Percentiles rank a stretch among this genome's conserved stretches.
phyloP scores from a whole-genome alignment of 2,888 invertebrate species.

The Halocaridina rubra region DNA sequence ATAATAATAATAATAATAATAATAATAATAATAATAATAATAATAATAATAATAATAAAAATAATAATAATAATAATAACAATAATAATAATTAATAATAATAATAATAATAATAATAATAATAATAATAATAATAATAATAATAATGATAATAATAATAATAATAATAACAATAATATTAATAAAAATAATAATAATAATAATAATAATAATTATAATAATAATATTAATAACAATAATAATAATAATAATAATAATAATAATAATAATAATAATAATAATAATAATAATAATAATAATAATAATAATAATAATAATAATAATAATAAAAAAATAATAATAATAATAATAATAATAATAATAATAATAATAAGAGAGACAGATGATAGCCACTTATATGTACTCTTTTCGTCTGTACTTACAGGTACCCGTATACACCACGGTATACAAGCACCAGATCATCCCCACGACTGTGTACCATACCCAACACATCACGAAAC shows the following conservation, averaged over 20 bases:
- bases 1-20: too few species aligned
- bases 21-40: too few species aligned
- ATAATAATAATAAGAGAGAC: background rate
- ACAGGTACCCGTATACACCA: slow-evolving; percentile 34
- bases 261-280: background rate
- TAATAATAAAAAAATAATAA: background rate
- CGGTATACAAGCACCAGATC: slow-evolving; percentile 34
- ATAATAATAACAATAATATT: too few species aligned
- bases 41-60: background rate
- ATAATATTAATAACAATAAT: background rate
- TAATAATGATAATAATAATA: background rate
- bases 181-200: slow-evolving; percentile 1
- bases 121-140: background rate
- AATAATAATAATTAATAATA: background rate
- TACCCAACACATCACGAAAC: slow-evolving; percentile 47
- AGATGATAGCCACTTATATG: too few species aligned
- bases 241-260: background rate
- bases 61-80: background rate
- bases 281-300: background rate
- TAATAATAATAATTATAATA: background rate
- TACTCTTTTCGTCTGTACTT: too few species aligned
- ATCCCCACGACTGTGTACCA: slow-evolving; percentile 39
- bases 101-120: background rate
- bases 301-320: background rate
- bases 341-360: background rate